Conservation (phyloP, 2,113 vertebrate species). For the Osmerus mordax region DNA sequence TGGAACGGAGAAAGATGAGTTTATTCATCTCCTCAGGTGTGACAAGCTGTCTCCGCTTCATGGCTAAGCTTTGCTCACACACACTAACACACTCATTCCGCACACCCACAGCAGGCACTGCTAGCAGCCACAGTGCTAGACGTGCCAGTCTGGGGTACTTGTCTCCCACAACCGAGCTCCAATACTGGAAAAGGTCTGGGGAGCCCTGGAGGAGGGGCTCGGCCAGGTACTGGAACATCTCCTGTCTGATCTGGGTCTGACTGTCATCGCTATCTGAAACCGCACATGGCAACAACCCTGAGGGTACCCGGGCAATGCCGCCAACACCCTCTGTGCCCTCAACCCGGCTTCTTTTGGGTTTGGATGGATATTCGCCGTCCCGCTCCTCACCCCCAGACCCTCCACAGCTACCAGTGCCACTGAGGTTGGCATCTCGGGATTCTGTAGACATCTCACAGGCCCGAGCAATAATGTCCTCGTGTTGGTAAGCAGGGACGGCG, state of each 20-base stretch:
- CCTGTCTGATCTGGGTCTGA: constrained; percentile 83
- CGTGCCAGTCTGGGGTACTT: constrained; percentile 91
- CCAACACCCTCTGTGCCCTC: constrained; percentile 64
- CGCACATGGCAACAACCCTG: background rate
- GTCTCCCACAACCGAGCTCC: constrained; percentile 87
- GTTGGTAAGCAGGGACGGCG: constrained; percentile 91
- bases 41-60: constrained; percentile 90
- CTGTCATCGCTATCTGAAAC: constrained; percentile 47
- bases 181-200: constrained; percentile 95
- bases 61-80: constrained; percentile 91
- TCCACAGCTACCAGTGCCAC: constrained; percentile 55
- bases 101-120: constrained; percentile 92
- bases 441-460: constrained; percentile 90
- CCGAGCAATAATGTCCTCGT: constrained; percentile 93
- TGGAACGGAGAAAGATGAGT: constrained; percentile 98
- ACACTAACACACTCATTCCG: constrained; percentile 87
- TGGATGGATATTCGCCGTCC: constrained; percentile 74
- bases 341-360: constrained; percentile 82
- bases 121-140: constrained; percentile 94
- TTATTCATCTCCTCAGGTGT: constrained; percentile 98
- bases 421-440: constrained; percentile 75
- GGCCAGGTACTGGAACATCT: constrained; percentile 77
- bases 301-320: constrained; percentile 26
- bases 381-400: constrained; percentile 81
- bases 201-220: constrained; percentile 76